Conservation (phyloP, 2,888 invertebrate species). For the Spodoptera picta region DNA sequence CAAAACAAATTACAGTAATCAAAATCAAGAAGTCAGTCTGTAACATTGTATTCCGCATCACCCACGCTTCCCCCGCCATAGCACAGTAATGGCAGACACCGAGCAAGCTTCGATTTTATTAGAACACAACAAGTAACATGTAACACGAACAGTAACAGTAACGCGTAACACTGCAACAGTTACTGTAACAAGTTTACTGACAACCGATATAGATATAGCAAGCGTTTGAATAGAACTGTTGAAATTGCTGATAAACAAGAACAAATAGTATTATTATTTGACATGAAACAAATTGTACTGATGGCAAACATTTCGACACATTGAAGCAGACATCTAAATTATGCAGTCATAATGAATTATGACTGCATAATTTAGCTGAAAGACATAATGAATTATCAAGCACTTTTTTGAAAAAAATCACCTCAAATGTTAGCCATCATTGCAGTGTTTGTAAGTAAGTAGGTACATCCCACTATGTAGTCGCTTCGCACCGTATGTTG, state of each 20-base stretch:
- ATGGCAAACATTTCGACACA: neutral
- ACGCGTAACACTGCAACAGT: conserved; percentile 24
- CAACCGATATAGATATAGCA: conserved; percentile 35
- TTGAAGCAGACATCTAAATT: too few species aligned
- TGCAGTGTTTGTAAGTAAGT: conserved; percentile 36
- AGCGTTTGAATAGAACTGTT: conserved; percentile 26
- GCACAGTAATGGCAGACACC: conserved; percentile 64
- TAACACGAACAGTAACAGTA: conserved; percentile 1
- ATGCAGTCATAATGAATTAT: too few species aligned
- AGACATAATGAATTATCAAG: neutral
- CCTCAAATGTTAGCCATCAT: conserved; percentile 6
- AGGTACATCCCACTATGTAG: conserved; percentile 65
- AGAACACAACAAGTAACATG: conserved; percentile 37
- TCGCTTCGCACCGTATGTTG: conserved; percentile 86
- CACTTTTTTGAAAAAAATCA: too few species aligned
- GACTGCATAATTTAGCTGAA: too few species aligned
- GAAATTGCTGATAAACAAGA: conserved; percentile 19
- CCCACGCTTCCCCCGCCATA: conserved; percentile 71
- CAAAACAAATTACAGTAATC: neutral
- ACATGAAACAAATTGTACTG: conserved; percentile 42
- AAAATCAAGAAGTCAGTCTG: neutral
- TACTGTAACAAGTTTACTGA: conserved; percentile 37
- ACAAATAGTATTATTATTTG: conserved; percentile 16
- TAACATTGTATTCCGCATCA: conserved; percentile 37
- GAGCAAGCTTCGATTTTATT: conserved; percentile 66